Percentiles rank a stretch among this genome's conserved stretches.
phyloP scores from a whole-genome alignment of 2,113 vertebrate genomes.

The Mola mola region DNA sequence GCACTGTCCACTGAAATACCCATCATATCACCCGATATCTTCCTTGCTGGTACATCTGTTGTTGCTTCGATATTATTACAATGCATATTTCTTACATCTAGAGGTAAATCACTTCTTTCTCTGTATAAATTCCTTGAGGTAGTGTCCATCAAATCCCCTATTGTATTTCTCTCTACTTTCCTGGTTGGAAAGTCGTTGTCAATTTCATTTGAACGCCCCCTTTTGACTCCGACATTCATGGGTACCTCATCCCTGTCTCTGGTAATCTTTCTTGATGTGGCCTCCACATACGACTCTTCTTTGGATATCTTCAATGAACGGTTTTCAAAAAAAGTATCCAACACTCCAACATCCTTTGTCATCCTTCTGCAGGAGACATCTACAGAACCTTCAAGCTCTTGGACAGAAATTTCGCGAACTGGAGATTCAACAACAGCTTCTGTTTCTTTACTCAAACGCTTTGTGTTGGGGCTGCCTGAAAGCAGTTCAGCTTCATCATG shows the following conservation, averaged over 20 bases:
- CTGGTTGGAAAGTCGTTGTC: conserved; percentile 43
- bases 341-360: conserved; percentile 46
- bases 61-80: conserved; percentile 65
- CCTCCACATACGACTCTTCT: conserved; percentile 45
- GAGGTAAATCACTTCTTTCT: conserved; percentile 60
- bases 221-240: conserved; percentile 46
- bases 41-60: conserved; percentile 35
- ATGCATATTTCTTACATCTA: conserved; percentile 61
- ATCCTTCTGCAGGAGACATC: conserved; percentile 49
- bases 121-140: conserved; percentile 48
- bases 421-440: conserved; percentile 52
- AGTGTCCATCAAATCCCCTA: conserved; percentile 53
- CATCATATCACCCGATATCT: conserved; percentile 60
- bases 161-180: conserved; percentile 52
- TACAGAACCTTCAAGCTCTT: conserved; percentile 48
- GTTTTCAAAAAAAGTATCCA: conserved; percentile 46
- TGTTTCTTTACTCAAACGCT: conserved; percentile 48
- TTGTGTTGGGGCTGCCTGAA: conserved; percentile 52
- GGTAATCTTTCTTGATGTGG: conserved; percentile 45
- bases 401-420: conserved; percentile 43
- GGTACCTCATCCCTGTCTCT: conserved; percentile 51
- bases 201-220: conserved; percentile 47
- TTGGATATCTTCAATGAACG: conserved; percentile 34
- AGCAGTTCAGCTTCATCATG: conserved; percentile 67
- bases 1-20: conserved; percentile 58